Base-by-base conservation (phyloP, 2,113 vertebrate species). In the Paracanthobrama guichenoti region DNA sequence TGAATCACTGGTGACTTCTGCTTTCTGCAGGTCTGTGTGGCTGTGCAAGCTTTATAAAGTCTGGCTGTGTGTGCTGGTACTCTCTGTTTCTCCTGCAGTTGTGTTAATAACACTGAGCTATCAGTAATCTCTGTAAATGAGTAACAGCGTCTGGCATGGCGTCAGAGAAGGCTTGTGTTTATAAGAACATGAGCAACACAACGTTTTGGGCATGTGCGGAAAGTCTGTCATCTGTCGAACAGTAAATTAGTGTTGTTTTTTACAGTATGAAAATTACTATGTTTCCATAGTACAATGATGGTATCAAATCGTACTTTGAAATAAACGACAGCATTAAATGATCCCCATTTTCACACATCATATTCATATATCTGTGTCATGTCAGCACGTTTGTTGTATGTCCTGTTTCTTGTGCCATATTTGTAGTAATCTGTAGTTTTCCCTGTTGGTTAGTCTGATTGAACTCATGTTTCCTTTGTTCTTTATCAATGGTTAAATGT, bases 111-210 rank as follows among this genome's bases (percentile, higher is more conserved):
- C 20, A 12, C 69, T n/a, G 69, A 46, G 22, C 12, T 44, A 44
- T 72, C 69, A 24, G 69, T 14, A 46, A 72, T 72, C 42, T 72
- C 22, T 72, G 42, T 72, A 72, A 72, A 72, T 72, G 42, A 72
- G 69, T 72, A 72, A 72, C 69, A 24, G 12, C 6, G 22, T 46
- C 69, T 72, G 69, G 18, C 18, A 2, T 4, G 13, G 60, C 13
- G 2, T 64, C 60, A 64, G 24, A 64, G 60, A 31, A 31, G 28
- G 28, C 28, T 31, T 31, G 28, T 31, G 28, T 31, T 31, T 2
- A 31, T 31, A 31, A 31, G 28, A 64, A 66, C 26, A 31, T 66
- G 26, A 35, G 35, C 5, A 35, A 35, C 35, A 35, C 35, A 35
- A 3, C 35, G 24, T 28, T 28, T 6, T 64, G 64, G 64, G 16